Evolutionary conservation across 2,888 invertebrate genomes (phyloP).

Genomic region (Athalia cordata): DNA sequence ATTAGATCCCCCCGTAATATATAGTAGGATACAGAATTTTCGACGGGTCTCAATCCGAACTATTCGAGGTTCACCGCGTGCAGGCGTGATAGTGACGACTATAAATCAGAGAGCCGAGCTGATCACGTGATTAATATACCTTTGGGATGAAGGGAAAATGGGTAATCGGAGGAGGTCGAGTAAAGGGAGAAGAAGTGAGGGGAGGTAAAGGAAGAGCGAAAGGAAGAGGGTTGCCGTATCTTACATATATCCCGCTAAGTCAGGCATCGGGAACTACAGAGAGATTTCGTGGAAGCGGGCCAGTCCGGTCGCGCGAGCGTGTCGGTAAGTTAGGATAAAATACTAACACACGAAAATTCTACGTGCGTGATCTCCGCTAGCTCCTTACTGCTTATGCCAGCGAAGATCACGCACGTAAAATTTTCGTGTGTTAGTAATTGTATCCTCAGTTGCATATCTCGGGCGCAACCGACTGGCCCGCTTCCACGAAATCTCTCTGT

Average conservation of each 20-base stretch:
- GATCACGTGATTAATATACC: slow-evolving; percentile 37
- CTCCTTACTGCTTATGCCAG: too few species aligned
- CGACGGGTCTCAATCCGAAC: slow-evolving; percentile 35
- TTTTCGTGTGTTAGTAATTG: too few species aligned
- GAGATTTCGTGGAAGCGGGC: too few species aligned
- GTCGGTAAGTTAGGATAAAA: too few species aligned
- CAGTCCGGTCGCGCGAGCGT: too few species aligned
- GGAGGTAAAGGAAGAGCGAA: slow-evolving; percentile 43
- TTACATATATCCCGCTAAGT: slow-evolving; percentile 44
- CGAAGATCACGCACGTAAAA: too few species aligned
- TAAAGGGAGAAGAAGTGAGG: slow-evolving; percentile 4
- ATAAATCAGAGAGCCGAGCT: slow-evolving; percentile 28
- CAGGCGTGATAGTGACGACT: slow-evolving; percentile 1
- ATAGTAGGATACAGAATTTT: neutral
- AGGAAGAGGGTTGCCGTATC: slow-evolving; percentile 44
- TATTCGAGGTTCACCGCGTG: neutral
- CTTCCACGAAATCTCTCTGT: too few species aligned
- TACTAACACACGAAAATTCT: too few species aligned
- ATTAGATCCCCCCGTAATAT: neutral
- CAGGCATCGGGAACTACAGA: neutral
- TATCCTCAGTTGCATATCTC: too few species aligned
- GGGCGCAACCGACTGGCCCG: too few species aligned
- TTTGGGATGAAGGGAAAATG: slow-evolving; percentile 17
- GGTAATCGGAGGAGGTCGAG: neutral
- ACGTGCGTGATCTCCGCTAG: too few species aligned